Evolutionary conservation across 2,888 invertebrate genomes (phyloP), one percentile per base, ranked within the genome.

Genomic region (Sipha maydis): DNA sequence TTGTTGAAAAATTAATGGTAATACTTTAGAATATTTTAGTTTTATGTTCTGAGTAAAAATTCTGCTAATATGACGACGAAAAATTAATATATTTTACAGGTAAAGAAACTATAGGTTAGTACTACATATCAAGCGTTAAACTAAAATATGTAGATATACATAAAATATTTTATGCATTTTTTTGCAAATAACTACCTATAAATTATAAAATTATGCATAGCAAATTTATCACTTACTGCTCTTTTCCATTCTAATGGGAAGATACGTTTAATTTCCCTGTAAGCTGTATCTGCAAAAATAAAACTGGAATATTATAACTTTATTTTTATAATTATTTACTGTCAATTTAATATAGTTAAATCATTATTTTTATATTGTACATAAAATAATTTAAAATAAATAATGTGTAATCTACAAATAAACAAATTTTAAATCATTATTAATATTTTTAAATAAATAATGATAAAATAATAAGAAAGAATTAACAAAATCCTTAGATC

Each of bases 171-270:
- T 14, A 71, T 31, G 8, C 38, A 8, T 34, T 0, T 38, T 17
- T 21, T 7, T 21, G 21, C 34, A 34, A 73, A 21, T 21, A 71
- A 34, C 14, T 21, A 73, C 17, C 31, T 38, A 38, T 14, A 34
- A 67, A 69, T 69, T 9, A n/a, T 11, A 69, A 61, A 25, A 25
- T 34, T 21, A 19, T 21, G 7, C 14, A 73, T 8, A 73, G 19
- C 34, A 73, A 3, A 14, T 76, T 25, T 67, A 48, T 69, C 34
- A 86, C 86, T 88, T 75, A 88, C 86, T 67, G 86, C 86, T 80
- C 86, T 73, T 88, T 88, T 88, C 86, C 80, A 88, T 73, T 80
- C 80, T 8, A 73, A 71, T 14, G 86, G 80, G 14, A 80, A 61
- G 25, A 88, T 61, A 28, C 73, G 86, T 61, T 61, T 75, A 38